These are phyloP conservation scores for Acanthacorydalis orientalis DNA, from an alignment of 2,888 invertebrate genomes.

Conservation along the genomic window DNA sequence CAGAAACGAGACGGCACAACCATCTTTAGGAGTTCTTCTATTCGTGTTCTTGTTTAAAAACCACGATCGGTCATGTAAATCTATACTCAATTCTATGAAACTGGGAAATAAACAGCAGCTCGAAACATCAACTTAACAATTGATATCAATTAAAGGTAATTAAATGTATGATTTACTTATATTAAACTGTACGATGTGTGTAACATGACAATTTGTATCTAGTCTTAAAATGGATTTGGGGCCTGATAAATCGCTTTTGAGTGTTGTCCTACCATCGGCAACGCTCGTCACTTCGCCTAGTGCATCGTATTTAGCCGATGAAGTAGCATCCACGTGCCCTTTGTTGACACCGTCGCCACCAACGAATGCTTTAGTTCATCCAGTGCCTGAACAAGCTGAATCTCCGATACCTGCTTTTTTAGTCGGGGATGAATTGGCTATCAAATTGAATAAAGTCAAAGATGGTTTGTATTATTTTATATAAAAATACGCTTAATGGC, in stretches of 20 bases:
- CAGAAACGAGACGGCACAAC: too few relatives aligned
- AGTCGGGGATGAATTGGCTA: slow-evolving; percentile 22
- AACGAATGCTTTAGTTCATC: slow-evolving; percentile 25
- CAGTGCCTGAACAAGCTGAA: slow-evolving; percentile 19
- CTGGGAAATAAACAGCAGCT: too few relatives aligned
- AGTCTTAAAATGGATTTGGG: neutral
- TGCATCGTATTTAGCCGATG: slow-evolving; percentile 16
- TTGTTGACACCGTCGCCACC: slow-evolving; percentile 27
- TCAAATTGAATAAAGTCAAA: slow-evolving; percentile 22
- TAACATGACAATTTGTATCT: too few relatives aligned
- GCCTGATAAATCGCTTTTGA: slow-evolving; percentile 20
- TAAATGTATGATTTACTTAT: too few relatives aligned
- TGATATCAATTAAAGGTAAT: too few relatives aligned
- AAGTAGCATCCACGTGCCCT: slow-evolving; percentile 26
- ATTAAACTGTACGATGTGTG: too few relatives aligned
- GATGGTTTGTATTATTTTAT: neutral
- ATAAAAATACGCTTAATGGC: too few relatives aligned
- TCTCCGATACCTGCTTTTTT: slow-evolving; percentile 15
- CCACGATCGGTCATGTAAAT: too few relatives aligned
- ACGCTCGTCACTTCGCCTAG: slow-evolving; percentile 21
- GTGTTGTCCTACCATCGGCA: slow-evolving; percentile 19
- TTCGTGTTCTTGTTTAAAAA: too few relatives aligned
- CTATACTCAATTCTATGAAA: too few relatives aligned
- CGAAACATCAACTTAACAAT: too few relatives aligned
- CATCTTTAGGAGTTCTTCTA: too few relatives aligned